phyloP scores from a whole-genome alignment of 2,113 vertebrate genomes.

The Rhinoderma darwinii region DNA sequence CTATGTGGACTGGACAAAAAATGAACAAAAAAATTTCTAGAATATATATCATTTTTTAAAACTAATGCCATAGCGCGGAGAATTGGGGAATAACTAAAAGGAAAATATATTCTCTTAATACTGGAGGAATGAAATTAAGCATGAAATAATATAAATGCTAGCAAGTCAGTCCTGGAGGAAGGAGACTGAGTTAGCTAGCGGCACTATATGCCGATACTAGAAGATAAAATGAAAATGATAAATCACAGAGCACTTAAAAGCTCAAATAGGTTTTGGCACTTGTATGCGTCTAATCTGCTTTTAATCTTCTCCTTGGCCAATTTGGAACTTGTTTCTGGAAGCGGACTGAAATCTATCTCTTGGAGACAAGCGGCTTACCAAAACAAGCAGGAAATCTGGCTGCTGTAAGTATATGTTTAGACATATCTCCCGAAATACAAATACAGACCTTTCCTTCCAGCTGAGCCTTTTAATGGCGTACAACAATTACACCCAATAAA shows the following conservation, averaged over 20 bases:
- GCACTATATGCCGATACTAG: constrained; percentile 27
- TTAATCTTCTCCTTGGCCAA: constrained; percentile 54
- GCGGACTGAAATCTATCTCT: constrained; percentile 46
- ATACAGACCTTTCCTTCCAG: constrained; percentile 22
- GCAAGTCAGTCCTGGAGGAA: neutral
- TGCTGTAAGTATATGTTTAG: constrained; percentile 52
- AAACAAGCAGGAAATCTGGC: constrained; percentile 54
- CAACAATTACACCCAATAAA: constrained; percentile 29
- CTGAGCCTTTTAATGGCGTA: neutral
- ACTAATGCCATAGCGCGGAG: neutral
- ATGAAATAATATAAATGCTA: constrained; percentile 15
- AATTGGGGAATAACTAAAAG: neutral
- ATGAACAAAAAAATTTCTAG: neutral
- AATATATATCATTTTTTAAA: neutral
- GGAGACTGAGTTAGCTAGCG: constrained; percentile 13
- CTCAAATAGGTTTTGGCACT: constrained; percentile 54
- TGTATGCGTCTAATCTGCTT: constrained; percentile 47
- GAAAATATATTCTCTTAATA: neutral
- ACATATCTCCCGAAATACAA: constrained; percentile 36
- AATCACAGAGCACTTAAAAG: constrained; percentile 51
- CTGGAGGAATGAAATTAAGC: neutral
- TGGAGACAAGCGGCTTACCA: constrained; percentile 54
- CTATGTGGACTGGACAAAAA: neutral
- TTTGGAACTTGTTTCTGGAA: constrained; percentile 54
- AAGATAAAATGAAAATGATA: constrained; percentile 53